Conservation (phyloP, 2,888 invertebrate species). For the Rosalia funebris region DNA sequence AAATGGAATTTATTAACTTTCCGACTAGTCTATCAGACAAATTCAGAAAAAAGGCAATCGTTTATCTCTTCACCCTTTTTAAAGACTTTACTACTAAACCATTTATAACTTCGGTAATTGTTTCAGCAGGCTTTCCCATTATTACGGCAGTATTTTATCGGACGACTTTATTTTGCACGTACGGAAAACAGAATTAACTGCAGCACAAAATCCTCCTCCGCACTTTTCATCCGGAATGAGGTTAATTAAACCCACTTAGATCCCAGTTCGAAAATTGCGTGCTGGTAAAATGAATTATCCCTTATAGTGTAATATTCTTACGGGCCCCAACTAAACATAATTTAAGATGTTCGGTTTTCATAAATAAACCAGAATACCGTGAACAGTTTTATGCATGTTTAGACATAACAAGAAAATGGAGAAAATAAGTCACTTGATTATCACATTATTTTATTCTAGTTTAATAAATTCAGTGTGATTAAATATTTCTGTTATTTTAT, state of each 20-base stretch:
- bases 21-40: not conserved
- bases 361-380: too few species aligned
- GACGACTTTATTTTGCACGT: constrained; percentile 5
- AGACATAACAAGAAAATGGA: too few species aligned
- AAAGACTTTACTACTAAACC: constrained; percentile 2
- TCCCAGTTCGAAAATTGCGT: too few species aligned
- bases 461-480: too few species aligned
- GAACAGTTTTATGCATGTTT: too few species aligned
- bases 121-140: constrained; percentile 3
- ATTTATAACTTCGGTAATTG: constrained; percentile 11
- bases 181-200: not conserved
- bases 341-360: too few species aligned
- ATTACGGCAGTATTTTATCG: constrained; percentile 9
- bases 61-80: constrained; percentile 3
- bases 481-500: too few species aligned
- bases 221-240: not conserved
- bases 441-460: too few species aligned
- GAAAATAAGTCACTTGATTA: too few species aligned
- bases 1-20: constrained; percentile 1
- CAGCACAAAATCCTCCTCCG: not conserved
- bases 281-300: too few species aligned
- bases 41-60: not conserved
- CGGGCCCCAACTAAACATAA: too few species aligned
- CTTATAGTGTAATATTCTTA: too few species aligned
- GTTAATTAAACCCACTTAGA: constrained; percentile 3